A percentile compares a stretch with the other conserved stretches of the same genome.
Conservation (phyloP, 2,113 vertebrate species). For the Gallinago jamesoni region DNA sequence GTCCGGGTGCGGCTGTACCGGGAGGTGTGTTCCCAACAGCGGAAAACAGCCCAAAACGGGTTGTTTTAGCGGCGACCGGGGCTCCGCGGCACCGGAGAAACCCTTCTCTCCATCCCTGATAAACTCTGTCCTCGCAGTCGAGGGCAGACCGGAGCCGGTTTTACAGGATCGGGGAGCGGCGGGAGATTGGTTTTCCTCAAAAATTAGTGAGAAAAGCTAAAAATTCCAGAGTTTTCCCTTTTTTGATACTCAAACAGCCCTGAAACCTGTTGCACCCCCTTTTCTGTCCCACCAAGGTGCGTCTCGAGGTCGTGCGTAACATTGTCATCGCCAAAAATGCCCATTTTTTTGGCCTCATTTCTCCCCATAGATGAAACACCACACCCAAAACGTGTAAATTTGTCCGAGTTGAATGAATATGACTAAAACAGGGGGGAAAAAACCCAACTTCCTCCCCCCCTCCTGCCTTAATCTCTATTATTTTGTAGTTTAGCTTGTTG, state of each 20-base stretch:
- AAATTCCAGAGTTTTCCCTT: not conserved
- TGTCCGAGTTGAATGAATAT: not conserved
- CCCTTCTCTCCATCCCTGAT: not conserved
- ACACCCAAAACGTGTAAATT: accelerated
- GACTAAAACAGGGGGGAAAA: not conserved
- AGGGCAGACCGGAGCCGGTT: accelerated
- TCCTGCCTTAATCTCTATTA: not conserved
- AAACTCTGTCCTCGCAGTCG: not conserved
- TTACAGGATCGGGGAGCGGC: accelerated
- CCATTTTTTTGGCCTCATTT: not conserved
- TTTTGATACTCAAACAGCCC: not conserved
- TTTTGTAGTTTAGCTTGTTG: not conserved
- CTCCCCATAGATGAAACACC: not conserved
- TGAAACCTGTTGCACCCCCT: not conserved
- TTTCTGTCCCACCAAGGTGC: accelerated
- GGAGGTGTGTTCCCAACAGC: not conserved
- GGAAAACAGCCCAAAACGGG: not conserved
- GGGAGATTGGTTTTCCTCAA: not conserved
- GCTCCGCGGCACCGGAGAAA: not conserved
- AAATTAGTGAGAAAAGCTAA: not conserved
- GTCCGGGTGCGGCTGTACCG: not conserved
- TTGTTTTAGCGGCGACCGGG: not conserved
- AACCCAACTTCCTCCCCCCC: not conserved
- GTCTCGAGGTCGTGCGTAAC: accelerated
- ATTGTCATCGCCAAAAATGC: accelerated